Evolutionary conservation across 2,888 invertebrate species (phyloP).

Genomic region (Reticulitermes lucifugus): DNA sequence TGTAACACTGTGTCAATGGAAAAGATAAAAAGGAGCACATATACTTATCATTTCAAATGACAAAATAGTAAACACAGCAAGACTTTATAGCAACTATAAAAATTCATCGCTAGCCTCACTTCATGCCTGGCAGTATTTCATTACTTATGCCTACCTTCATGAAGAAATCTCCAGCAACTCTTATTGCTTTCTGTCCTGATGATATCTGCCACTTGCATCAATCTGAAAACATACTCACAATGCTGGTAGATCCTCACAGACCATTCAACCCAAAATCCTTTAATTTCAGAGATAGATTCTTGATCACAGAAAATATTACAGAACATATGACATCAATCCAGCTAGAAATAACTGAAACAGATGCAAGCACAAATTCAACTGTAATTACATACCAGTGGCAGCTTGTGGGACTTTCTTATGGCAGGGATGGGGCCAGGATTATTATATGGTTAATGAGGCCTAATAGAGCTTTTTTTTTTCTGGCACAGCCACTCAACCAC

Average conservation of each 20-base stretch:
- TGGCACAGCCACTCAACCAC: too few relatives aligned
- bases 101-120: constrained; percentile 20
- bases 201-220: not conserved
- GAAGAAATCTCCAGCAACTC: not conserved
- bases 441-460: too few relatives aligned
- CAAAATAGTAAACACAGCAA: not conserved
- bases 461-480: too few relatives aligned
- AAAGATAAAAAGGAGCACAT: constrained; percentile 19
- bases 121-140: constrained; percentile 20
- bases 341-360: too few relatives aligned
- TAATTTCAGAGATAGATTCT: not conserved
- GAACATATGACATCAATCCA: too few relatives aligned
- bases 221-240: not conserved
- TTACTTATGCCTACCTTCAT: not conserved
- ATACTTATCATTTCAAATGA: not conserved
- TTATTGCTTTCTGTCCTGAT: not conserved
- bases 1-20: constrained; percentile 12
- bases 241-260: not conserved
- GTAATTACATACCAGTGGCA: too few relatives aligned
- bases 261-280: constrained; percentile 14
- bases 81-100: constrained; percentile 9
- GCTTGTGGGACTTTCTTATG: too few relatives aligned
- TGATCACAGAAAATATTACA: not conserved
- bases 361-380: too few relatives aligned
- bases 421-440: too few relatives aligned